Evolutionary conservation across 2,113 vertebrate species (phyloP), one percentile per base, ranked within the genome.

Genomic region (Etia nguti): DNA sequence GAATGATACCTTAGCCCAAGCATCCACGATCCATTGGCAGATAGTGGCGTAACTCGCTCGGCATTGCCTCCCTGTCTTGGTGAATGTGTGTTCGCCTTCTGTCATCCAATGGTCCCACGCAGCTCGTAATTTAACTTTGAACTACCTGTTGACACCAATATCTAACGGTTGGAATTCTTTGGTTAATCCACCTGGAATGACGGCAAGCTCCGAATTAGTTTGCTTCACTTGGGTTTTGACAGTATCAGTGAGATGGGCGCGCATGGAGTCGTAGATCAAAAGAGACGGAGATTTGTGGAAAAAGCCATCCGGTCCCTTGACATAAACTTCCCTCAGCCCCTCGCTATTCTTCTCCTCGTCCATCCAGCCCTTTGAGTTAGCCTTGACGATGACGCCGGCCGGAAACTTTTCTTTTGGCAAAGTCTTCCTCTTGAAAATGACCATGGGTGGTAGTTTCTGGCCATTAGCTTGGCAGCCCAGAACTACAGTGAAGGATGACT

Each of bases 201-300:
- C 1, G 3, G 50, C 3, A n/a, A n/a, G 50, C 50, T 54, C 20
- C 3, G 20, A 54, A 54, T 54, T 54, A 0, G 9, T 55, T 0
- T 55, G 10, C 0, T 12, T 55, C 10, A 55, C 5, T 0, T 6
- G 52, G 52, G 10, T 55, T 55, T 55, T 4, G 52, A 6, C 52
- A 55, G 10, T n/a, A 20, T 55, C 3, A 1, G 54, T 56, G 11
- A 56, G 54, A 56, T 13, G 11, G 54, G 3, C 1, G 1, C 2
- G 11, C 54, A 13, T 56, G 54, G 54, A 56, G 54, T 56, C 0
- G 10, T 55, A 56, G 54, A 56, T 56, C 54, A 56, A 56, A 56
- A 7, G 54, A 55, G n/a, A 55, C 6, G 0, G 54, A 56, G n/a
- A 56, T 56, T 56, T 56, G 22, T 56, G 54, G 11, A 56, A 56